Base-by-base conservation (phyloP, 2,888 invertebrate genomes). In the Hypolimnas misippus region DNA sequence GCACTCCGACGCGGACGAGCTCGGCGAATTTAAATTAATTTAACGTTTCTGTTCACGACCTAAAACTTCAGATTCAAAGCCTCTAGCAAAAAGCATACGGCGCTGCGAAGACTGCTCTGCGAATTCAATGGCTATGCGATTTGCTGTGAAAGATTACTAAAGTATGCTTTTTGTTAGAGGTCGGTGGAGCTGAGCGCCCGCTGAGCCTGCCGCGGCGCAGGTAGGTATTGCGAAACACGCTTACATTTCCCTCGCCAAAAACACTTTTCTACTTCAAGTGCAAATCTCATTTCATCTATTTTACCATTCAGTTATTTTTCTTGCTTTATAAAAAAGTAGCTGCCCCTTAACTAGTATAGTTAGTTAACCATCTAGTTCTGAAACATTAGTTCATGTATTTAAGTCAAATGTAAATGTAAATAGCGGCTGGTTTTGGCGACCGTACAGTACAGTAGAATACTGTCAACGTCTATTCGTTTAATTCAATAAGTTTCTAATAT, bases 161-260 rank as follows among this genome's bases (percentile, higher is more conserved):
- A 81, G 84, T 83, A 83, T 84, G 85, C 84, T 83, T 85, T 83
- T 84, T 86, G 86, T 76, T 87, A 86, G 86, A 84, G 86, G 82
- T 77, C 74, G 81, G 69, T 67, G 74, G 73, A 64, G 72, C 71
- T 64, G 62, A 49, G 51, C 14, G 49, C 16, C 54, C 53, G 35
- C 31, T 33, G 59, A 31, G 14, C 17, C 29, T 17, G 53, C 35
- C 50, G 55, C 50, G 29, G n/a, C 8, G 7, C 51, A 65, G 65
- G 65, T 65, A 38, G 52, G 65, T 65, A 56, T 17, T 21, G 14
- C 25, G 25, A 2, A n/a, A 38, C 12, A 6, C 17, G 7, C 42
- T 3, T 35, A 42, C 17, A 17, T 5, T 14, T 8, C 19, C 7
- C 21, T n/a, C 6, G 17, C 17, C 7, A 17, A 1, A 42, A 42